Evolutionary conservation across 2,888 invertebrate genomes (phyloP).

Genomic region (Eilema griseolum): DNA sequence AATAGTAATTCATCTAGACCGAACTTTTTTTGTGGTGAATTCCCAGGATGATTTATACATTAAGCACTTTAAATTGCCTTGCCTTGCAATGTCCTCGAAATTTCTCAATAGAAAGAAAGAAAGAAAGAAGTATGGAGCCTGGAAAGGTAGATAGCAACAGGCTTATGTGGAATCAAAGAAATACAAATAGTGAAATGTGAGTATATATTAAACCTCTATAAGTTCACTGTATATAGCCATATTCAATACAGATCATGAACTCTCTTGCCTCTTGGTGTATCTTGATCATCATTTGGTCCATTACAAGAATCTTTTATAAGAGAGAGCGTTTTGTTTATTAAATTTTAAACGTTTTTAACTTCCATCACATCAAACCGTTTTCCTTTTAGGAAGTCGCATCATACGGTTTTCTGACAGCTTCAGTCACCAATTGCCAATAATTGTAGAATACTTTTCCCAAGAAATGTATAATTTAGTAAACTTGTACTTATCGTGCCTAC

Average conservation of each 20-base stretch:
- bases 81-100: neutral
- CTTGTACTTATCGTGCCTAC: neutral
- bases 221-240: no score
- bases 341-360: no score
- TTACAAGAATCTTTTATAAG: no score
- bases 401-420: neutral
- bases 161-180: neutral
- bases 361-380: no score
- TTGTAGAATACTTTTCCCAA: neutral
- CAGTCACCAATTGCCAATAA: neutral
- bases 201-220: no score
- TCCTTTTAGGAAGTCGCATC: neutral
- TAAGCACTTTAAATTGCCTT: neutral
- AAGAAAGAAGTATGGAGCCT: neutral
- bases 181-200: neutral
- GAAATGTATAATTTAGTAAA: neutral
- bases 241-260: no score
- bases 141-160: no score
- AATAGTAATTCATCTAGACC: neutral
- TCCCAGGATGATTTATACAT: neutral
- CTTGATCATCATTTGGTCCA: no score
- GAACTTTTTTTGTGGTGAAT: neutral
- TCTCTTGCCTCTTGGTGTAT: no score
- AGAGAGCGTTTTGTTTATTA: no score
- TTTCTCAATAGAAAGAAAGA: no score